Evolutionary conservation across 2,888 invertebrate genomes (phyloP).

Genomic region (Troides helena): DNA sequence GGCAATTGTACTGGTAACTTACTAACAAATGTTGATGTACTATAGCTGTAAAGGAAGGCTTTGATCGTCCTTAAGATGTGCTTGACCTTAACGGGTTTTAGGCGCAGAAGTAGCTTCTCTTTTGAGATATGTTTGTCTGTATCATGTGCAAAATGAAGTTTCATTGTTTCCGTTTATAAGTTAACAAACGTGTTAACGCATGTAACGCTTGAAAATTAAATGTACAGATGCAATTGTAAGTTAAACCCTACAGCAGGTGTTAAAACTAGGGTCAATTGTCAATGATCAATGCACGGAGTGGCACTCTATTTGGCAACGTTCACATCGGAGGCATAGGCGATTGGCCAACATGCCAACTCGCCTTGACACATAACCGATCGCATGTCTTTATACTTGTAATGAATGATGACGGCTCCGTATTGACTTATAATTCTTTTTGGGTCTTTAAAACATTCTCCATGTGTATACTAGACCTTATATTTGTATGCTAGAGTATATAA

Average conservation of each 20-base stretch:
- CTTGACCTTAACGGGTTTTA: no score
- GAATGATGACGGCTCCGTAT: conserved; percentile 31
- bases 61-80: no score
- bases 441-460: neutral
- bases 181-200: neutral
- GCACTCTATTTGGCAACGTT: conserved; percentile 27
- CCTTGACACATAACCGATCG: conserved; percentile 40
- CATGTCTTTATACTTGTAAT: conserved; percentile 36
- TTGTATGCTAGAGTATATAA: neutral
- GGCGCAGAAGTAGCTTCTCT: no score
- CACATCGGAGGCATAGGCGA: conserved; percentile 29
- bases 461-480: conserved; percentile 9
- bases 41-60: no score
- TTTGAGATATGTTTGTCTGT: no score
- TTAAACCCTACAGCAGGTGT: conserved; percentile 12
- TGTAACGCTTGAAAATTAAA: neutral
- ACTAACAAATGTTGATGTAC: no score
- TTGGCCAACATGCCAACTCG: conserved; percentile 33
- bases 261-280: conserved; percentile 15
- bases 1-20: no score
- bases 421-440: conserved; percentile 18
- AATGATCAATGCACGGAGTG: conserved; percentile 11
- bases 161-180: no score
- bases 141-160: no score
- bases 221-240: neutral